Evolutionary conservation across 23 tunicate species (phyloP).

Genomic region (Trididemnum miniatum): DNA sequence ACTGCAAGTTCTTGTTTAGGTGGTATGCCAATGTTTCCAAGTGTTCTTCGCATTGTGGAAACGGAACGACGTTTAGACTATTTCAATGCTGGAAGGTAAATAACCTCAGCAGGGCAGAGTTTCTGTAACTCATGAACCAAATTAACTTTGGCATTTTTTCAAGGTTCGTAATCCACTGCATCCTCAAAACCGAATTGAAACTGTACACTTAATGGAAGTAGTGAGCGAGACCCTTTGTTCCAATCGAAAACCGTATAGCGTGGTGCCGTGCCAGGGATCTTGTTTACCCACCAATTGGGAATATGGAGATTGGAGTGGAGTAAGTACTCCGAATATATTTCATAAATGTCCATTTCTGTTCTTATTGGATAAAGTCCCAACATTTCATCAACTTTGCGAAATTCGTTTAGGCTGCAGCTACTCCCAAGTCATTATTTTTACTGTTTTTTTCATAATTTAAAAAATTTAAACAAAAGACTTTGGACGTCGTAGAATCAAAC

Average conservation of each 20-base stretch:
- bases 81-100: slow-evolving; percentile 61
- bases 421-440: too few relatives aligned
- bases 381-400: too few relatives aligned
- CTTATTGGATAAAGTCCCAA: too few relatives aligned
- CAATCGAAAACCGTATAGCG: slow-evolving; percentile 48
- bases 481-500: too few relatives aligned
- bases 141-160: background rate
- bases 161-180: background rate
- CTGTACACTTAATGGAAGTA: background rate
- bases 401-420: too few relatives aligned
- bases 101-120: background rate
- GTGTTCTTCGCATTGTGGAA: slow-evolving; percentile 76
- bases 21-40: slow-evolving; percentile 58
- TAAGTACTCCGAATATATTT: too few relatives aligned
- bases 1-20: too few relatives aligned
- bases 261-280: slow-evolving; percentile 59
- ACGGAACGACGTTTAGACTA: slow-evolving; percentile 21
- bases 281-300: slow-evolving; percentile 70
- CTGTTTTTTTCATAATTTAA: too few relatives aligned
- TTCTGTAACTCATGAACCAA: background rate
- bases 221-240: slow-evolving; percentile 41
- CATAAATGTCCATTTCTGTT: too few relatives aligned
- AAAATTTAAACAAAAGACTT: too few relatives aligned
- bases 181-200: background rate
- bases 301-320: slow-evolving; percentile 75